Evolutionary conservation across 2,113 vertebrate species (phyloP), one percentile per base, ranked within the genome.

Genomic region (Plectropomus leopardus): DNA sequence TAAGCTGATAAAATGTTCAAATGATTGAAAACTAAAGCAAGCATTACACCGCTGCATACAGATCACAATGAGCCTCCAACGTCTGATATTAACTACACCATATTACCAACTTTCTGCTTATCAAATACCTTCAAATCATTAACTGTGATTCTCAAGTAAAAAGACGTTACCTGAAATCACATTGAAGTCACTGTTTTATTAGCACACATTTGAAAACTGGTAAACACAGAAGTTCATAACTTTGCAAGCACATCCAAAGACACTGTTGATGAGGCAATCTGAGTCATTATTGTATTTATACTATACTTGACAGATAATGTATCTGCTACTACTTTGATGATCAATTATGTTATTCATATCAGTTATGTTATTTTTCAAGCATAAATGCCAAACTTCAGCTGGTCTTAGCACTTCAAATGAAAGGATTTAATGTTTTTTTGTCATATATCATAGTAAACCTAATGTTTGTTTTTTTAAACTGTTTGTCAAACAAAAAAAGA

Each of bases 1-100:
- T 14, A 45, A 51, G 61, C 19, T 44, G 53, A 58, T 61, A 11
- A 72, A 63, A 76, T 73, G 32, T 80, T 77, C 10, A 69, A 26
- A 51, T 61, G 64, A 60, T 73, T 21, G 30, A 59, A 60, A 58
- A 13, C 24, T 30, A 51, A 53, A 61, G 61, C 19, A 26, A 32
- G 57, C 42, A 30, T 55, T 48, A 69, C 53, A 63, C 4, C 45
- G 4, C 17, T 40, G 34, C 30, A 23, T 32, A 59, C 23, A 45
- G 15, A 63, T 40, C 53, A 69, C 66, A 70, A 63, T 53, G 21
- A 40, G 47, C 32, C 16, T 48, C 10, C 48, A 65, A 59, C 0
- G 44, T 16, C 63, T 55, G 30, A 34, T 42, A 16, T 28, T 59
- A 53, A 45, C 30, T 24, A 24, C 17, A 48, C 50, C 34, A 13